Evolutionary conservation across 2,888 invertebrate genomes (phyloP), one percentile per base, ranked within the genome.

Genomic region (Ichneumoninae sp.): DNA sequence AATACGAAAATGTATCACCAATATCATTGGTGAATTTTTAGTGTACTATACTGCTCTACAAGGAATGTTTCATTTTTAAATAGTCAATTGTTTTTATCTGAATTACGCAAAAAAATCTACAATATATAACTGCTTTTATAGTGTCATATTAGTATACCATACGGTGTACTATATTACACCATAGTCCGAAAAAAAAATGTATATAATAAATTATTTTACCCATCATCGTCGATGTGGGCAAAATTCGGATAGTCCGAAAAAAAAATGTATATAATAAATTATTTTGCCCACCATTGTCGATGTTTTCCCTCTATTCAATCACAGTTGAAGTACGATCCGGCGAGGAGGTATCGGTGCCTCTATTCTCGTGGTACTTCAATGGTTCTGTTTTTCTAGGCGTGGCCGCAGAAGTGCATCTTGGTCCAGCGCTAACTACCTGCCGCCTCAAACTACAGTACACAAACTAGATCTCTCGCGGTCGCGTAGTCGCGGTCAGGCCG

Each of bases 381-480:
- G 44, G n/a, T 22, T 7, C 26, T 81, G 66, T 75, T 78, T 81
- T 81, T 84, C 74, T 71, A 75, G 70, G 81, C 70, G 70, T 79
- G 70, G 75, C 66, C 44, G 50, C 30, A 33, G 66, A 77, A 72
- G 30, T 47, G 44, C 19, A 22, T 62, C 66, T 62, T 26, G 44
- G 54, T n/a, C 16, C 62, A 2, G 71, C 57, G 74, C 62, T 44
- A 54, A 16, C 10, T 77, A 74, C 54, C 69, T 44, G 60, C 47
- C 33, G 22, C 26, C 22, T 62, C 10, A 66, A 50, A 72, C 33
- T 26, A 54, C 47, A 66, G 70, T 19, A 47, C 36, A 75, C 65
- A 76, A 72, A 36, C 40, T 52, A 19, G 33, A 71, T 16, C 62
- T 82, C 52, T 76, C 36, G 76, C 66, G 75, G 80, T 85, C 50